Base-by-base conservation (phyloP, 2,888 invertebrate genomes). In the Stegana nigrithorax region DNA sequence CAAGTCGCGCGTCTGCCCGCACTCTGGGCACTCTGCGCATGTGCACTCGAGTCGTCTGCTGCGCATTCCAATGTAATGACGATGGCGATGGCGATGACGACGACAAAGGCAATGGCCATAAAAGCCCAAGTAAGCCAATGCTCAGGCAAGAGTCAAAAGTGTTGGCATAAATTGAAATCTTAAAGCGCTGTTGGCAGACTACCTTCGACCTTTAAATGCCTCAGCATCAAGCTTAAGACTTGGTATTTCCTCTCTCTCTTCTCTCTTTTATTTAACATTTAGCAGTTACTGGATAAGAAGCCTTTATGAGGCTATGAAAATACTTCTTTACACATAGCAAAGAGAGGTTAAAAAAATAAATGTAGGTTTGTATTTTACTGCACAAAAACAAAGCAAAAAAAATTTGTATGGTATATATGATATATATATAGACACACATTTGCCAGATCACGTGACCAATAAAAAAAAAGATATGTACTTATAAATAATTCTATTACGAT, bases 51-150 rank as follows among this genome's bases (percentile, higher is more conserved):
- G 23, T 56, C 39, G 25, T 56, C 25, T 56, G 32, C 53, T 68
- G 68, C 69, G 68, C 76, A 81, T 81, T 82, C 81, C 82, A 71
- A 70, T 59, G 63, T 62, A 80, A 82, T 81, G 82, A 81, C 81
- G 74, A 69, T 69, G 70, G 23, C 44, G 14, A 44, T n/a, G n/a
- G n/a, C 44, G 8, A 44, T 1, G 14, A 27, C 51, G 14, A 51
- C 27, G 27, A n/a, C 51, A 51, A 51, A 12, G 23, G 21, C 12
- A 14, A 26, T 14, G n/a, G 23, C 26, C 10, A 17, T 23, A 23
- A 47, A 12, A 63, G 45, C 59, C 60, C 66, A 68, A 64, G 66
- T n/a, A n/a, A 65, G 63, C 66, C n/a, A n/a, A 39, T 14, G 39
- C 10, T 39, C 2, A 36, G 10, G 36, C 14, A 6, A n/a, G 14